phyloP scores from a whole-genome alignment of 2,113 vertebrate genomes.

The Muntiacus reevesi region DNA sequence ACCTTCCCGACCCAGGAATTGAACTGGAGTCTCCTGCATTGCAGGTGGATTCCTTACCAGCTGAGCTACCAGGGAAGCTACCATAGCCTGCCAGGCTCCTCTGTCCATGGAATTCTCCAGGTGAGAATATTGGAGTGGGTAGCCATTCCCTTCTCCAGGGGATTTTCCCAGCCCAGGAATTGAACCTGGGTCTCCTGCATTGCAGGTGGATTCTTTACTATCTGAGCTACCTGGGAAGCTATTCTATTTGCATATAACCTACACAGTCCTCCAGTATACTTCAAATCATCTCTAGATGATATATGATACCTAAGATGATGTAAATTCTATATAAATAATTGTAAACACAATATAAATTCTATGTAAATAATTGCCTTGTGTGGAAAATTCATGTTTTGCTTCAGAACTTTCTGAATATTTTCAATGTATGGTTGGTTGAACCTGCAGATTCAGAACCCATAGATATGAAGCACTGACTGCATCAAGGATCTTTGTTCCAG shows the following conservation, averaged over 20 bases:
- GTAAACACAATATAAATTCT: background rate
- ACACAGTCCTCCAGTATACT: no score
- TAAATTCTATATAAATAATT: background rate
- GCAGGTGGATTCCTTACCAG: background rate
- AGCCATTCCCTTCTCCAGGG: background rate
- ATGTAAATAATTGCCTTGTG: background rate
- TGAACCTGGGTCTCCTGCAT: fast-evolving
- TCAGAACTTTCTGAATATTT: background rate
- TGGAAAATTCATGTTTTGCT: background rate
- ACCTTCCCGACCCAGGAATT: background rate
- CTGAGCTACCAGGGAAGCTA: background rate
- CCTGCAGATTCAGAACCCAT: background rate
- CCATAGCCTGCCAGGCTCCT: background rate
- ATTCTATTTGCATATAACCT: background rate
- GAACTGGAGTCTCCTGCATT: background rate
- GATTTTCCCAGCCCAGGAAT: background rate
- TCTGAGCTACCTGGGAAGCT: background rate
- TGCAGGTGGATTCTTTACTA: background rate
- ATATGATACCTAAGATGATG: background rate
- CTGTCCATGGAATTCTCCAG: background rate
- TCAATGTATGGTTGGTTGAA: background rate
- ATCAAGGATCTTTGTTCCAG: background rate
- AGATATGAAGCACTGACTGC: background rate
- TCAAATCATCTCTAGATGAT: background rate
- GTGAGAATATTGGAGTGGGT: background rate